Evolutionary conservation across 2,113 vertebrate species (phyloP).

Genomic region (Cyphomyrus plagiostoma): DNA sequence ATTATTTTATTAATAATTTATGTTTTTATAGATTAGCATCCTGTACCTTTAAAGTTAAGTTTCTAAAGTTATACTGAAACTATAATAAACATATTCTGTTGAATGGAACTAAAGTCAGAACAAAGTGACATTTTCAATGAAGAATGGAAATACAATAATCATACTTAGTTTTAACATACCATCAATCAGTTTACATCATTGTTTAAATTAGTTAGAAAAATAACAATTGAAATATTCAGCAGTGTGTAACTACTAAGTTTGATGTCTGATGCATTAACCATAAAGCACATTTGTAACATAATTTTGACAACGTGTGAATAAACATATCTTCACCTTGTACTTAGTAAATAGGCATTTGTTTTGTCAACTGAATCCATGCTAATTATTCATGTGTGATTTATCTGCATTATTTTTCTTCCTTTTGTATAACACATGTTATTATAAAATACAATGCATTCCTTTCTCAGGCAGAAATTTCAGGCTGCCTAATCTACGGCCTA

Average conservation of each 20-base stretch:
- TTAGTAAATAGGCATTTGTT: background rate
- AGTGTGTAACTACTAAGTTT: background rate
- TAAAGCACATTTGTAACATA: background rate
- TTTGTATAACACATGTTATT: background rate
- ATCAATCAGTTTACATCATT: background rate
- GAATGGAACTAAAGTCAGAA: no score
- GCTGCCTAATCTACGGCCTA: background rate
- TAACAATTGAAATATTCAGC: background rate
- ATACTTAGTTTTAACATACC: no score
- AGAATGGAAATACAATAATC: no score
- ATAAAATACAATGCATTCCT: background rate
- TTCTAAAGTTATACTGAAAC: no score
- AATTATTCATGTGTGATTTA: background rate
- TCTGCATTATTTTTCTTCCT: background rate
- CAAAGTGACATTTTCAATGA: no score
- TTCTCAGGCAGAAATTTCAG: background rate
- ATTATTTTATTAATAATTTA: no score
- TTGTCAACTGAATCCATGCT: background rate
- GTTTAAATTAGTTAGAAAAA: background rate
- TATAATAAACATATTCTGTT: no score
- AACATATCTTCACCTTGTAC: background rate
- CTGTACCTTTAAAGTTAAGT: no score
- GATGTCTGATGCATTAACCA: background rate
- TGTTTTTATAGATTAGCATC: no score
- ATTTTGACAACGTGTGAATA: background rate